These are phyloP conservation scores for Neolamprologus longior DNA, from an alignment of 2,113 vertebrate genomes.

Conservation along the genomic window DNA sequence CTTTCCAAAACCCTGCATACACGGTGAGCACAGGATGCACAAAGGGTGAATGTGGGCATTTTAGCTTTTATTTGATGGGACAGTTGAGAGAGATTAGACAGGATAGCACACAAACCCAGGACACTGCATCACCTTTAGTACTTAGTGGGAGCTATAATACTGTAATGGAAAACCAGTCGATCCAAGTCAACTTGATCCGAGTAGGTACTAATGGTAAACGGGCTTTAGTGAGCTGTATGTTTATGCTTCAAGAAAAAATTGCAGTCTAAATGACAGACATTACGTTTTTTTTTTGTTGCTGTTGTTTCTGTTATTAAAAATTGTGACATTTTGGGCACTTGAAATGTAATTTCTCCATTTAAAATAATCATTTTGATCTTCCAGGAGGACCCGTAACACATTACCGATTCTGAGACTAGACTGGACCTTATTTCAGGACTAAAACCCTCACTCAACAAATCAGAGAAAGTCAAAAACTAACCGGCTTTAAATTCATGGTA, in stretches of 20 bases:
- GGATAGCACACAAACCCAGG: neutral
- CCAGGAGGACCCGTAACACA: neutral
- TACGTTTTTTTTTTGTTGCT: neutral
- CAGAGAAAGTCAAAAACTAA: neutral
- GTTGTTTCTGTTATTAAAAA: neutral
- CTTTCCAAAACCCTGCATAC: conserved; percentile 41
- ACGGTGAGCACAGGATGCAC: conserved; percentile 31
- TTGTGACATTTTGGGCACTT: neutral
- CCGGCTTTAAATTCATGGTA: neutral
- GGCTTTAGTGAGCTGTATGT: neutral
- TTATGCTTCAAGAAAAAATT: neutral
- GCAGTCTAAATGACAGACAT: neutral
- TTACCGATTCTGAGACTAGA: neutral
- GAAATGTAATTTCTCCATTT: neutral
- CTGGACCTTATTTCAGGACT: neutral
- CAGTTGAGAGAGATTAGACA: neutral
- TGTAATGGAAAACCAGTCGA: neutral
- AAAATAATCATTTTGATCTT: neutral
- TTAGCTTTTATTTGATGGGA: neutral
- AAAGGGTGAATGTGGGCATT: neutral
- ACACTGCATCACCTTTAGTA: neutral
- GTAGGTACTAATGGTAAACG: neutral
- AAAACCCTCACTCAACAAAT: neutral
- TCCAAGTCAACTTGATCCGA: neutral
- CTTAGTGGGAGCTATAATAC: neutral